Percentiles rank a stretch among this genome's conserved stretches.
Evolutionary conservation across 2,113 vertebrate species (phyloP).

Genomic region (Sinosuthora webbiana): DNA sequence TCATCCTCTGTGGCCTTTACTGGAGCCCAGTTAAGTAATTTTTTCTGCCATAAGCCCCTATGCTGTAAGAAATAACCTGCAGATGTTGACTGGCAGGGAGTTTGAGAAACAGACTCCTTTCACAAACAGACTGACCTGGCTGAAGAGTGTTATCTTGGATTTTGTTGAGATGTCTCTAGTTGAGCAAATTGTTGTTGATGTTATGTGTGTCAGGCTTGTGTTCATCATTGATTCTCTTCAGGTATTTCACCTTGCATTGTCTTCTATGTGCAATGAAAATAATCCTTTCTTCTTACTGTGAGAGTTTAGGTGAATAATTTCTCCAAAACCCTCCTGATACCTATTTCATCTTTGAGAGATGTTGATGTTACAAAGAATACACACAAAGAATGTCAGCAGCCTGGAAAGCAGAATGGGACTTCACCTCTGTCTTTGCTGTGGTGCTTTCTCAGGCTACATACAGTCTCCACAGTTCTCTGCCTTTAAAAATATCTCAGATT

Average conservation of each 20-base stretch:
- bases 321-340: background rate
- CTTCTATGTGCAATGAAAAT: background rate
- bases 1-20: background rate
- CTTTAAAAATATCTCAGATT: background rate
- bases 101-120: background rate
- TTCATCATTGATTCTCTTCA: background rate
- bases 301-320: background rate
- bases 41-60: background rate
- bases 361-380: background rate
- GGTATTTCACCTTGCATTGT: background rate
- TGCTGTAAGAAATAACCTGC: background rate
- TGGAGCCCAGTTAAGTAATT: accelerated
- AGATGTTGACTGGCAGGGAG: background rate
- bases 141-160: background rate
- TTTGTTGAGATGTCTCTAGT: background rate
- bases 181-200: background rate
- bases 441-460: background rate
- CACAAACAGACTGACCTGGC: background rate
- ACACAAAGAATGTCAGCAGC: background rate
- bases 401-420: background rate
- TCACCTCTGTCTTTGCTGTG: background rate
- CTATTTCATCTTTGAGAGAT: background rate
- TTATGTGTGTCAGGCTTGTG: background rate
- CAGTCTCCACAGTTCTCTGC: background rate
- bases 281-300: background rate